phyloP scores from a whole-genome alignment of 2,797 vertebrate species.

The Falco rusticolus region DNA sequence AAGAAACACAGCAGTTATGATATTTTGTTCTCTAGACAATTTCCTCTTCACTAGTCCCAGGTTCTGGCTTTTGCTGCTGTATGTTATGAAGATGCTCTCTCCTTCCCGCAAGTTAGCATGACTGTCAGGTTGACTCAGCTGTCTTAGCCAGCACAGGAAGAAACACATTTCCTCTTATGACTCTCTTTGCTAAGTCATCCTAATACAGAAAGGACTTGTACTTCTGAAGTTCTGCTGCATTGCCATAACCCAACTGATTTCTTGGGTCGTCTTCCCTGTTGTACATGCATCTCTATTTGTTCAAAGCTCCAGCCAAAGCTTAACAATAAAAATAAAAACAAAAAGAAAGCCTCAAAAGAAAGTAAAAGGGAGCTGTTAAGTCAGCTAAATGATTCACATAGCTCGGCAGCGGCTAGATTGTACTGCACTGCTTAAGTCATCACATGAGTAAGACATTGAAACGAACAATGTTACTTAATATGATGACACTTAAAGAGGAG shows the following conservation, averaged over 20 bases:
- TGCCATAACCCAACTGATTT: neutral
- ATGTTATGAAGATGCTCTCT: neutral
- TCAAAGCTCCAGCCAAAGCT: conserved; percentile 19
- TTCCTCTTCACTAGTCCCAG: neutral
- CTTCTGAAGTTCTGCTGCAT: neutral
- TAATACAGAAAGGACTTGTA: neutral
- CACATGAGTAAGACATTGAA: conserved; percentile 34
- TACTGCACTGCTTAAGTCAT: conserved; percentile 63
- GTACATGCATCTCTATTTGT: neutral
- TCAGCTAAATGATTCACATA: neutral
- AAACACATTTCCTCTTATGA: neutral
- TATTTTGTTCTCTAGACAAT: neutral
- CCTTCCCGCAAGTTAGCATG: neutral
- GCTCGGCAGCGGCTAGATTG: conserved; percentile 42
- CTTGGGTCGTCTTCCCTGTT: neutral
- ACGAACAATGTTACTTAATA: conserved; percentile 39
- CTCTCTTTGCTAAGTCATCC: neutral
- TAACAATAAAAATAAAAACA: conserved; percentile 4
- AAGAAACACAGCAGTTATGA: conserved; percentile 7
- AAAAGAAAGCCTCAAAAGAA: conserved; percentile 18
- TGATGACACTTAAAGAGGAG: conserved; percentile 19
- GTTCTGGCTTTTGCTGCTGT: neutral
- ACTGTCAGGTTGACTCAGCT: neutral
- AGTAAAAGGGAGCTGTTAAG: neutral
- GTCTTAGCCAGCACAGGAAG: neutral